phyloP scores from a whole-genome alignment of 2,113 vertebrate genomes.

The Paradoxurus hermaphroditus region DNA sequence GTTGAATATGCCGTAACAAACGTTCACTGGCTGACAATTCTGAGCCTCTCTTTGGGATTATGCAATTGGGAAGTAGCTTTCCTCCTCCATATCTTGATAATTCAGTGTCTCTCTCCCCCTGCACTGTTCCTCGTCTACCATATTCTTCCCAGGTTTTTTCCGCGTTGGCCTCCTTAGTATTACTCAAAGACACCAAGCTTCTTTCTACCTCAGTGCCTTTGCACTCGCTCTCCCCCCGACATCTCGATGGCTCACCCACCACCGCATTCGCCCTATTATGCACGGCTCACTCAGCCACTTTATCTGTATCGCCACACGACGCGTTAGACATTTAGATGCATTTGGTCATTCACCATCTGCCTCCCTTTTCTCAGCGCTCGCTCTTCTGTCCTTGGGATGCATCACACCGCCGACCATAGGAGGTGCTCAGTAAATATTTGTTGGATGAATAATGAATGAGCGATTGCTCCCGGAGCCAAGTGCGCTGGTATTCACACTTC shows the following conservation, averaged over 20 bases:
- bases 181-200: not conserved
- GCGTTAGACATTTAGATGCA: fast-evolving
- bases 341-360: fast-evolving
- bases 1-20: fast-evolving
- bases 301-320: fast-evolving
- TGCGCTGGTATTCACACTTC: not conserved
- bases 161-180: too few species aligned
- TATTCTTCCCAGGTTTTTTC: not conserved
- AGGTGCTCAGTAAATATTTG: not conserved
- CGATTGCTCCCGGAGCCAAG: fast-evolving
- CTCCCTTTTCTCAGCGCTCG: not conserved
- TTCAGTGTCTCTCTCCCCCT: fast-evolving
- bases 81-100: not conserved
- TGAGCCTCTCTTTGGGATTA: not conserved
- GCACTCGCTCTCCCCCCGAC: not conserved
- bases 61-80: not conserved
- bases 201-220: not conserved
- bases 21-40: not conserved
- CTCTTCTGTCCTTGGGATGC: fast-evolving
- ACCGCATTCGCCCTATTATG: not conserved
- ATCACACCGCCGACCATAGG: fast-evolving
- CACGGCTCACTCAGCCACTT: fast-evolving
- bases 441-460: not conserved
- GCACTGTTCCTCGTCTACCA: not conserved
- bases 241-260: fast-evolving